These are phyloP conservation scores for Drosophila rhopaloa DNA, from an alignment of 1,140 invertebrate genomes.

Conservation along the genomic window DNA sequence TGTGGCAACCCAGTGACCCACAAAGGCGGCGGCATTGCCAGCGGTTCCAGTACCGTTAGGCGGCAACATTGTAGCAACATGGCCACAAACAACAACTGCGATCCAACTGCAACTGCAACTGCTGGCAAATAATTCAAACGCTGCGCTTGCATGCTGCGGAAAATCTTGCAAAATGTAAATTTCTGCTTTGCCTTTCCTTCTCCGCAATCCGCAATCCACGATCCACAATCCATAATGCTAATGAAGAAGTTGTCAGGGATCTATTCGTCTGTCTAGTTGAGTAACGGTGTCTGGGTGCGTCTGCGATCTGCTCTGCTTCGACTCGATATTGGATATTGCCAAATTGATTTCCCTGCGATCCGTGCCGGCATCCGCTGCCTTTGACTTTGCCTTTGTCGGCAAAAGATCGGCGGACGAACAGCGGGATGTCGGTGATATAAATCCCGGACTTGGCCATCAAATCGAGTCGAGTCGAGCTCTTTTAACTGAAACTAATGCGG, in stretches of 20 bases:
- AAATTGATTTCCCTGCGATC: conserved; percentile 70
- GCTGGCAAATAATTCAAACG: conserved; percentile 5
- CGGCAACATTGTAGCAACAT: conserved; percentile 62
- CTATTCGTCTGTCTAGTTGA: conserved; percentile 30
- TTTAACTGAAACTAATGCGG: conserved; percentile 61
- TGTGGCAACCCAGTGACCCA: conserved; percentile 76
- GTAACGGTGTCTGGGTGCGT: conserved; percentile 61
- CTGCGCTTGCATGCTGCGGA: conserved; percentile 48
- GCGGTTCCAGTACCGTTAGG: conserved; percentile 64
- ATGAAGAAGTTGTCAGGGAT: conserved; percentile 66
- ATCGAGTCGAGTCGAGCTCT: conserved; percentile 43
- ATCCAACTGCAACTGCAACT: conserved; percentile 22
- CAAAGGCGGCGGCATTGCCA: conserved; percentile 60
- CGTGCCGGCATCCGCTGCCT: conserved; percentile 43
- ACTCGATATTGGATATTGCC: conserved; percentile 33
- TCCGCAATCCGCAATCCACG: conserved; percentile 33
- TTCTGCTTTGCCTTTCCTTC: conserved; percentile 34
- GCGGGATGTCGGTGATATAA: conserved; percentile 61
- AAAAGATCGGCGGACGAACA: conserved; percentile 36
- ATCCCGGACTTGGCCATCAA: conserved; percentile 55
- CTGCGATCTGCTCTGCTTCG: conserved; percentile 14
- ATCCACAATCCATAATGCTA: conserved; percentile 61
- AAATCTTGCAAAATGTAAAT: conserved; percentile 70
- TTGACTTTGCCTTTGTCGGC: conserved; percentile 80
- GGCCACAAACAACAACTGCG: conserved; percentile 30